These are phyloP conservation scores for Conomelus anceps DNA, from an alignment of 2,888 invertebrate genomes.

Conservation along the genomic window DNA sequence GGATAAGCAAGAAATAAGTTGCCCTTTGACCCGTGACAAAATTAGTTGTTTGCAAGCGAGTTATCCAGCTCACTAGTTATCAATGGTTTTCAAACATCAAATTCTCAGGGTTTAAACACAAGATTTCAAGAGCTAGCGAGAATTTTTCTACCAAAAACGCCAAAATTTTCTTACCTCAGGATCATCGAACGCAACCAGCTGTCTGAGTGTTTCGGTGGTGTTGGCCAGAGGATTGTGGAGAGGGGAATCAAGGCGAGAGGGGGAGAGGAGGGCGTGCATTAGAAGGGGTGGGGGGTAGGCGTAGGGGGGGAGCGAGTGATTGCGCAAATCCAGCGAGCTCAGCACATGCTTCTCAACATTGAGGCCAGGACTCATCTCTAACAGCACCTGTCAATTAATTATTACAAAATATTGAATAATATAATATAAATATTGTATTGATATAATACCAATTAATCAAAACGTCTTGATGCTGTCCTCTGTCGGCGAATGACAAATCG, in stretches of 20 bases:
- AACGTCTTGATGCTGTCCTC: no score
- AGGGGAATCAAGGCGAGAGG: slow-evolving; percentile 43
- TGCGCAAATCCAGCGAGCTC: slow-evolving; percentile 52
- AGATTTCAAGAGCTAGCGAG: neutral
- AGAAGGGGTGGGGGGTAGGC: slow-evolving; percentile 43
- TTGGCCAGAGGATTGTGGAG: slow-evolving; percentile 46
- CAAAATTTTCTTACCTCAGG: slow-evolving; percentile 6
- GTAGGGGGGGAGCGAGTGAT: slow-evolving; percentile 41
- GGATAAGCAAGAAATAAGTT: no score
- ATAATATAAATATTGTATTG: neutral
- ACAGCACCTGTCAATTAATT: slow-evolving; percentile 48
- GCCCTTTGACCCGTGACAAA: no score
- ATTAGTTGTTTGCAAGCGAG: no score
- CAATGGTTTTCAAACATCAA: no score
- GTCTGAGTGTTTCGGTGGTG: slow-evolving; percentile 49
- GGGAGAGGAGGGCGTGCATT: slow-evolving; percentile 42
- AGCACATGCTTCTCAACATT: slow-evolving; percentile 57
- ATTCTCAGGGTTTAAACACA: neutral
- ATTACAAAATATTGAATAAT: neutral
- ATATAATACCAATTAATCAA: neutral
- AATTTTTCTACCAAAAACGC: neutral
- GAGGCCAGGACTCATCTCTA: slow-evolving; percentile 60
- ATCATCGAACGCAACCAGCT: slow-evolving; percentile 33
- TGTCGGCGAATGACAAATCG: no score
- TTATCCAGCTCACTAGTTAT: no score